Conservation (phyloP, 2,888 invertebrate species). For the Epirrhoe tristata region DNA sequence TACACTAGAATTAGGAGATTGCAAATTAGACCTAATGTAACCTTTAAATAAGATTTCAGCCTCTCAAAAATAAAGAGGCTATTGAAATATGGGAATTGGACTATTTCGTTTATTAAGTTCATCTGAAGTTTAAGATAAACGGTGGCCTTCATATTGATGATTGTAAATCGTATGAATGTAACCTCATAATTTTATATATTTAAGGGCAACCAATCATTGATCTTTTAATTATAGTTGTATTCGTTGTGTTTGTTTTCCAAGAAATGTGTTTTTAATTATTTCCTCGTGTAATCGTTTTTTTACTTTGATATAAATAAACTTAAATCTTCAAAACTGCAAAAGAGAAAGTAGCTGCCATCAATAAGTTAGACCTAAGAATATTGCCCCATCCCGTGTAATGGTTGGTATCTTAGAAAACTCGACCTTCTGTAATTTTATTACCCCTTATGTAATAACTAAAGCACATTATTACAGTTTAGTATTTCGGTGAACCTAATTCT, state of each 20-base stretch:
- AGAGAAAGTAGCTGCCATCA: no score
- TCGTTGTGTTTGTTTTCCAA: no score
- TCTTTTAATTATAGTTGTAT: no score
- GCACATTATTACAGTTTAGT: conserved; percentile 16
- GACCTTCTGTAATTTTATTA: conserved; percentile 9
- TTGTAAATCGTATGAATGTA: not conserved
- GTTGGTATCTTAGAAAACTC: not conserved
- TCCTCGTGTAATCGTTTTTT: no score
- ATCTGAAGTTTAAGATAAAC: not conserved
- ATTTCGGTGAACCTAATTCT: conserved; percentile 17
- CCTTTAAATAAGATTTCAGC: conserved; percentile 11
- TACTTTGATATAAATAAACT: no score
- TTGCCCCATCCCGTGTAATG: no score
- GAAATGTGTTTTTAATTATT: no score
- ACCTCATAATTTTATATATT: not conserved
- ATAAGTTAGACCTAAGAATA: not conserved
- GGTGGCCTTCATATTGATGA: not conserved
- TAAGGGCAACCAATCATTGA: not conserved
- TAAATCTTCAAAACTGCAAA: no score
- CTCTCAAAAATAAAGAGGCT: conserved; percentile 23
- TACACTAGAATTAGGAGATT: not conserved
- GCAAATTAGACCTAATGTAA: conserved; percentile 5
- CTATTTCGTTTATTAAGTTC: not conserved
- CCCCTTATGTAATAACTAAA: conserved; percentile 14
- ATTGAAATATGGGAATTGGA: conserved; percentile 18